Conservation (phyloP, 2,888 invertebrate species). For the Pecten maximus region DNA sequence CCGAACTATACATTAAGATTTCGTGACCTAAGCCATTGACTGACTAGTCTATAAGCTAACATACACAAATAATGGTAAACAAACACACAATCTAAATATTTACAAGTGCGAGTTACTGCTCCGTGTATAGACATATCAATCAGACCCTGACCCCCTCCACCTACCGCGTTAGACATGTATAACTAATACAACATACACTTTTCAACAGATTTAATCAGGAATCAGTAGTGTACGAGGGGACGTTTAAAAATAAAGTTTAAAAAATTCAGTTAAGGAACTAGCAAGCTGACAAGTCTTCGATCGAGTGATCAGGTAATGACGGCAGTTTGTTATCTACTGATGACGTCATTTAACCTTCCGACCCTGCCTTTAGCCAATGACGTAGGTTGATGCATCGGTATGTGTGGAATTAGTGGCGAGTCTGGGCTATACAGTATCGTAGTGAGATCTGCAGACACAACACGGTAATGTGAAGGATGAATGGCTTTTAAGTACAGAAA, state of each 20-base stretch:
- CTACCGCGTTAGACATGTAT: too few species aligned
- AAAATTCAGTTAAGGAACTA: not conserved
- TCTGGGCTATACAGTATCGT: not conserved
- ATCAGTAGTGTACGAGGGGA: too few species aligned
- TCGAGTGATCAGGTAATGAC: not conserved
- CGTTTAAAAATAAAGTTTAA: too few species aligned
- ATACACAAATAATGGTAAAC: not conserved
- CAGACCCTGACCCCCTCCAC: too few species aligned
- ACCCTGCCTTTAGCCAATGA: not conserved
- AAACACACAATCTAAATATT: not conserved
- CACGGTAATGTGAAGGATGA: not conserved
- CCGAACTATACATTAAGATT: too few species aligned
- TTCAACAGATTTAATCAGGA: too few species aligned
- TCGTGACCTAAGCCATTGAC: not conserved
- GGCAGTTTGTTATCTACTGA: not conserved
- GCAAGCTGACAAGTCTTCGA: not conserved
- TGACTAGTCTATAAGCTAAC: not conserved
- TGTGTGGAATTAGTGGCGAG: not conserved
- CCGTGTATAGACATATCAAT: too few species aligned
- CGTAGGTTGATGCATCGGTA: not conserved
- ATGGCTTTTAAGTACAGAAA: too few species aligned
- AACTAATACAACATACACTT: too few species aligned
- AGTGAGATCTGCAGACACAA: not conserved
- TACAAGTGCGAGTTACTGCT: not conserved
- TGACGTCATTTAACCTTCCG: not conserved